Base-by-base conservation (phyloP, 2,888 invertebrate genomes). In the Habroteleia sp. region DNA sequence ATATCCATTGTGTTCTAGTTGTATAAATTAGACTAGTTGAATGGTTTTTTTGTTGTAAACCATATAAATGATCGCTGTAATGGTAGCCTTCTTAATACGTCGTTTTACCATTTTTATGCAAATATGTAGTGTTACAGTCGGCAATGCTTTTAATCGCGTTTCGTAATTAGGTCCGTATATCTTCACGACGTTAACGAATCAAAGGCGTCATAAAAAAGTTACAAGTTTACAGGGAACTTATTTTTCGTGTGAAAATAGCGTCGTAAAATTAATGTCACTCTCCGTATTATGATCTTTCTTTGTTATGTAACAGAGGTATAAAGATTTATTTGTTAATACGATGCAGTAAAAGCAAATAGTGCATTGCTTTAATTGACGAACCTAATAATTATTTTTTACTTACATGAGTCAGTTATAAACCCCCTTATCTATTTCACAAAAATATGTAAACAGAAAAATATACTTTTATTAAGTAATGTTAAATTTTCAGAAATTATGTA, bases 11-110 rank as follows among this genome's bases (percentile, higher is more conserved):
- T 66, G 17, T 42, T 50, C 50, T 4, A 23, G 52, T 29, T 11
- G 42, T 63, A 33, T 63, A 44, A 63, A 52, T 63, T 63, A 52
- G 63, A 63, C 52, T 50, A 52, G 52, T 42, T 42, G 63, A 63
- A 63, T 63, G 63, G 39, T 13, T 20, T 63, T 50, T 50, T 63
- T 60, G 10, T 50, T 29, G 11, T 17, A 13, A 42, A 7, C 33
- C 10, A 14, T 16, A 14, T 29, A 42, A 42, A 42, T 8, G 17
- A 14, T 46, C 33, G 33, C 25, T 37, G 44, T 46, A 60, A 44
- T 17, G 44, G 2, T 11, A 8, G 1, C 6, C 2, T 10, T 41
- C 25, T 41, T 41, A 41, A 25, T 4, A 25, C 0, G 13, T 0
- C 25, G 11, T 46, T 37, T 48, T 48, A 7, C 31, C 29, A 20